Evolutionary conservation across 1,140 invertebrate species (phyloP).

Genomic region (Platyscapa corneri): DNA sequence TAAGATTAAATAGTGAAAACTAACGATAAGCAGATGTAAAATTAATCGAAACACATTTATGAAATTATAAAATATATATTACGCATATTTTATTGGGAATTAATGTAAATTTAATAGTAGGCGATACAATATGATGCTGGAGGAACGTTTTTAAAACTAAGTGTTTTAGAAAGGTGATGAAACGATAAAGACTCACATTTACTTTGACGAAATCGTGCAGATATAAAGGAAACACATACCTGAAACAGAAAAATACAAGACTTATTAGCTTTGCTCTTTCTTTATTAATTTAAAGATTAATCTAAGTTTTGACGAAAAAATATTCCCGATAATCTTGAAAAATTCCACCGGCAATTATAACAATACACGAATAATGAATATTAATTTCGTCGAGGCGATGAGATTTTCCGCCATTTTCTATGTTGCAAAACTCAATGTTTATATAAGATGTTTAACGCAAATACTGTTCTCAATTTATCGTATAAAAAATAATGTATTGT

Average conservation of each 20-base stretch:
- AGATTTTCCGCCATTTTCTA: no score
- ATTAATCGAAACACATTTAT: neutral
- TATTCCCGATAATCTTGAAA: no score
- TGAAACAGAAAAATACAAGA: constrained; percentile 11
- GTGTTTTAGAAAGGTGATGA: neutral
- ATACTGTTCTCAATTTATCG: neutral
- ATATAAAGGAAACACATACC: constrained; percentile 6
- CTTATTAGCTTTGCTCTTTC: neutral
- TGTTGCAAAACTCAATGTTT: no score
- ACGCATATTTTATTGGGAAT: neutral
- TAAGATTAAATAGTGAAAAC: neutral
- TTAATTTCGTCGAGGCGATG: no score
- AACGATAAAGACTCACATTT: constrained; percentile 3
- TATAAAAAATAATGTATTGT: neutral
- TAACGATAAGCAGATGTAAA: neutral
- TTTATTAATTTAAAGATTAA: no score
- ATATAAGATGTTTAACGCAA: neutral
- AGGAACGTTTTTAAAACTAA: neutral
- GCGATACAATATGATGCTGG: neutral
- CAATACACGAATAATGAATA: no score
- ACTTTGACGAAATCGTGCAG: neutral
- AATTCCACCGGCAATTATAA: no score
- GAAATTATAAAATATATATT: neutral
- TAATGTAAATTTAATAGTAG: neutral
- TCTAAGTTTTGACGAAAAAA: neutral